These are phyloP conservation scores for Labeo rohita DNA, from an alignment of 2,113 vertebrate genomes.

Conservation along the genomic window DNA sequence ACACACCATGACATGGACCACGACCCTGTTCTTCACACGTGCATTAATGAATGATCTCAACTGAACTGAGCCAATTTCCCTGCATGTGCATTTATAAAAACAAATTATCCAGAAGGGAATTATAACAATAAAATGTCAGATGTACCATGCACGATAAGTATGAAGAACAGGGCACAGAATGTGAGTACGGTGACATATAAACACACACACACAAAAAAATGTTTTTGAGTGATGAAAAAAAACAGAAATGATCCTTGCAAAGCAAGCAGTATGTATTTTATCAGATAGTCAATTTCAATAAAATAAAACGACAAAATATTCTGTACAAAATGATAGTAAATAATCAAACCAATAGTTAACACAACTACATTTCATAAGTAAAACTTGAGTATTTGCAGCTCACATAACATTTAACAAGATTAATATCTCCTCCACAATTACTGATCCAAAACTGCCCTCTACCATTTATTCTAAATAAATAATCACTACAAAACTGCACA, in stretches of 20 bases:
- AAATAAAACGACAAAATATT: too few relatives aligned
- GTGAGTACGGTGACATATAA: background rate
- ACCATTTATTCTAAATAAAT: background rate
- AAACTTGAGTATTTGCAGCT: background rate
- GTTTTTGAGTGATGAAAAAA: background rate
- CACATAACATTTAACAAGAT: background rate
- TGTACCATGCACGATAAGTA: background rate
- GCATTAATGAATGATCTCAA: background rate
- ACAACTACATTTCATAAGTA: background rate
- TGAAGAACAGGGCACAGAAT: background rate
- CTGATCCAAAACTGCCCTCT: background rate
- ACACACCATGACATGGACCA: conserved; percentile 25
- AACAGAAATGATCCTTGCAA: background rate
- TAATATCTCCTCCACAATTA: background rate
- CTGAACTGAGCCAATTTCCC: background rate
- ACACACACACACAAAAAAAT: background rate
- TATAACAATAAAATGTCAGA: background rate
- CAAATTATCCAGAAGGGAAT: background rate
- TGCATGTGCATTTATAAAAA: background rate
- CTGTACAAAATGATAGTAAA: too few relatives aligned
- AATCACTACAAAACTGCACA: background rate
- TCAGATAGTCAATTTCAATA: too few relatives aligned
- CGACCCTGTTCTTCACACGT: background rate
- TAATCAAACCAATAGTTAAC: too few relatives aligned
- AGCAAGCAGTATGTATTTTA: background rate